A percentile compares a stretch with the other conserved stretches of the same genome.
These are phyloP conservation scores for Agonopterix subpropinquella DNA, from an alignment of 2,888 invertebrate species.

Conservation along the genomic window DNA sequence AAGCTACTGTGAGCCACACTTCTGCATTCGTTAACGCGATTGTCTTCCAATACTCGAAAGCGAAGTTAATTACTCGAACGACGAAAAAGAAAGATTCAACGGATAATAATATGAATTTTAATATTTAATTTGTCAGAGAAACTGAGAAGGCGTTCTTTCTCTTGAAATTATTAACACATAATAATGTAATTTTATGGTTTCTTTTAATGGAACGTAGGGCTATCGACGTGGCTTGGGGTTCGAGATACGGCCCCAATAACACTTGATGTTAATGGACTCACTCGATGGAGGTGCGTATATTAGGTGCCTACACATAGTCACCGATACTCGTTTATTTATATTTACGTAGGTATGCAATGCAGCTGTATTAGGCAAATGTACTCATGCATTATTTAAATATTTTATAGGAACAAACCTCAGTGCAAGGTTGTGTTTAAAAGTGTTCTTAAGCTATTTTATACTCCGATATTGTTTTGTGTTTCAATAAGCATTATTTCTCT, in stretches of 20 bases:
- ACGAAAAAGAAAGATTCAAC: slow-evolving; percentile 38
- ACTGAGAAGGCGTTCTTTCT: slow-evolving; percentile 47
- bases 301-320: slow-evolving; percentile 13
- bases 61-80: slow-evolving; percentile 25
- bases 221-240: slow-evolving; percentile 52
- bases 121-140: slow-evolving; percentile 40
- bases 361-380: slow-evolving; percentile 9
- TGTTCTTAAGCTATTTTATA: neutral
- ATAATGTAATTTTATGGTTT: slow-evolving; percentile 72
- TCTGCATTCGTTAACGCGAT: slow-evolving; percentile 44
- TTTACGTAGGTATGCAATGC: slow-evolving; percentile 6
- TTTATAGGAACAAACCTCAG: neutral
- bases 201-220: slow-evolving; percentile 70
- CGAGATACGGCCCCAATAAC: slow-evolving; percentile 61
- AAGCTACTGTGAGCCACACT: slow-evolving; percentile 38
- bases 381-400: slow-evolving; percentile 1
- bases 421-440: neutral
- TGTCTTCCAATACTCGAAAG: slow-evolving; percentile 22
- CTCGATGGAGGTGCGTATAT: slow-evolving; percentile 35
- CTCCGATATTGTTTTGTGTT: neutral
- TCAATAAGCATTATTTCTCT: slow-evolving; percentile 4
- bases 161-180: slow-evolving; percentile 74
- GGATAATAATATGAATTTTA: slow-evolving; percentile 41
- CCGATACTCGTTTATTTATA: slow-evolving; percentile 5
- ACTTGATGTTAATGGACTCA: slow-evolving; percentile 61